phyloP scores from a whole-genome alignment of 37 sponge, comb jelly and placozoan genomes.

The Hexactinellida sp. region DNA sequence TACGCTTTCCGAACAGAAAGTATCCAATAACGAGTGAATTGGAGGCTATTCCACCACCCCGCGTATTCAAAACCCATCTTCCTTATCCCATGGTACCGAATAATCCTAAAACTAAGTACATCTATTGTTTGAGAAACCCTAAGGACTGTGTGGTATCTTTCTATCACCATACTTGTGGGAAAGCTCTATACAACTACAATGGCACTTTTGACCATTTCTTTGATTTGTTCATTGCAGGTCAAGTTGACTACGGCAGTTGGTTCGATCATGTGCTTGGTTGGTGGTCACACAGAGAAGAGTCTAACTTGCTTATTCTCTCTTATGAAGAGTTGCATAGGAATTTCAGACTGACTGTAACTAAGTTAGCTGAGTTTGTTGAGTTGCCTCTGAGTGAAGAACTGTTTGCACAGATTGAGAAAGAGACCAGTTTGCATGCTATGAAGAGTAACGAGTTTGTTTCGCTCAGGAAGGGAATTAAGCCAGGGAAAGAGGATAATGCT shows the following conservation, averaged over 20 bases:
- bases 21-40: not conserved
- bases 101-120: slow-evolving; percentile 44
- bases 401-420: not conserved
- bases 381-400: not conserved
- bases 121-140: slow-evolving; percentile 42
- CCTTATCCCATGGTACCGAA: slow-evolving; percentile 25
- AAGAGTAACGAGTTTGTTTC: not conserved
- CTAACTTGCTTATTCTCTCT: slow-evolving; percentile 24
- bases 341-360: not conserved
- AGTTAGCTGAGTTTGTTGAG: not conserved
- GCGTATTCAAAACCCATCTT: slow-evolving; percentile 40
- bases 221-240: slow-evolving; percentile 17
- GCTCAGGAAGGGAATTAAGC: not conserved
- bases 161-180: slow-evolving; percentile 26
- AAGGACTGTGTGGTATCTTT: slow-evolving; percentile 43
- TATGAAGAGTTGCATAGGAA: slow-evolving; percentile 23
- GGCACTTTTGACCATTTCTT: slow-evolving; percentile 18
- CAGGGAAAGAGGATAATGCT: not conserved
- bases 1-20: not conserved
- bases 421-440: not conserved
- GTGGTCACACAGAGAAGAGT: slow-evolving; percentile 23
- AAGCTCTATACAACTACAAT: not conserved
- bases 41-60: slow-evolving; percentile 22
- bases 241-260: slow-evolving; percentile 25
- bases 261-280: slow-evolving; percentile 38